Conservation (phyloP, 2,797 vertebrate genomes). For the Mus caroli region DNA sequence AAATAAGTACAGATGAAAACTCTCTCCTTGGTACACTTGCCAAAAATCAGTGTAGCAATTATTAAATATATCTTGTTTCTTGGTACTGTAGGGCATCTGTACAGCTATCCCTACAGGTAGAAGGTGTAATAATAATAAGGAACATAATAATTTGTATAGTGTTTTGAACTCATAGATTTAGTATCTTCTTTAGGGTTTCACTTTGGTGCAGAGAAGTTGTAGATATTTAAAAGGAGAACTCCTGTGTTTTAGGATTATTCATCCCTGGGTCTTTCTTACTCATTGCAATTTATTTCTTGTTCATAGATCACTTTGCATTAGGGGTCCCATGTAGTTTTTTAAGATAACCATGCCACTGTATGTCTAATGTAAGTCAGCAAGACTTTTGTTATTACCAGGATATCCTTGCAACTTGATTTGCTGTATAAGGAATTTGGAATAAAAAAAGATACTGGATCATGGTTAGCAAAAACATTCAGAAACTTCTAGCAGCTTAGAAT, state of each 20-base stretch:
- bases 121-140: not conserved
- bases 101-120: not conserved
- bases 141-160: not conserved
- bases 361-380: not conserved
- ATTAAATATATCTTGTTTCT: not conserved
- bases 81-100: not conserved
- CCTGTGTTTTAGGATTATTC: not conserved
- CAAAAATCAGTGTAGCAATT: not conserved
- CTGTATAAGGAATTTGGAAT: not conserved
- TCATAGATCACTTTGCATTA: not conserved
- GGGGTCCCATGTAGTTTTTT: not conserved
- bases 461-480: not conserved
- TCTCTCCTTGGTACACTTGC: not conserved
- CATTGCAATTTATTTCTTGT: conserved; percentile 6
- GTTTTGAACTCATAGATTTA: not conserved
- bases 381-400: not conserved
- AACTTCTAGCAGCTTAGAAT: not conserved
- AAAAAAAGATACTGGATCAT: not conserved
- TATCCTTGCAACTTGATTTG: not conserved
- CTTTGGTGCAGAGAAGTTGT: not conserved
- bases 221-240: not conserved
- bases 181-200: not conserved
- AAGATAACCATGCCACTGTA: not conserved
- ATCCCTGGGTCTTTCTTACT: not conserved
- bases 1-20: not conserved